Base-by-base conservation (phyloP, 1,140 invertebrate species). In the Drosophila subpulchrella region DNA sequence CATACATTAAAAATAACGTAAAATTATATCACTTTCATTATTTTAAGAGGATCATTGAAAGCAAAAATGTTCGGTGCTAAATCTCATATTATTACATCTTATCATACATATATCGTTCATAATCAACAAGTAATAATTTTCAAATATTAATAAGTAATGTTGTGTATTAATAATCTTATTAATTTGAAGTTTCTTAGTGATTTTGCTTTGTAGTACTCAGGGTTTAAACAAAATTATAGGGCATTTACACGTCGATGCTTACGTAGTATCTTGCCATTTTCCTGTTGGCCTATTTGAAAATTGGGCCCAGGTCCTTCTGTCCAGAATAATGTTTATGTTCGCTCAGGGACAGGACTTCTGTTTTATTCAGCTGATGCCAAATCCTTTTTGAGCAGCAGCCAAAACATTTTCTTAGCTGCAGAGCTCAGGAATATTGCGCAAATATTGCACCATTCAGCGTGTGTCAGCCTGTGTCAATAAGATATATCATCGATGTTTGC, bases 321-420 rank as follows among this genome's bases (percentile, higher is more conserved):
- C 24, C 32, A 48, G 13, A 12, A 27, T 47, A 34, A 60, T 85
- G 78, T 81, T 74, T 74, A 75, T 53, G 20, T 66, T 65, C 57
- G 54, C 44, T 41, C n/a, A 30, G 20, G 38, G 32, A 68, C 48
- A 50, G 67, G 63, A 58, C 66, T 71, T 41, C 53, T 71, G 67
- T 72, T 57, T 39, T 58, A 30, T 44, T 58, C 46, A 44, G 20
- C 42, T 15, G 13, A 44, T 39, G 41, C 13, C 61, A 79, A 88
- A 82, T 83, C 83, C 83, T 88, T 86, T 82, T 53, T 68, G 75
- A 72, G 70, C 55, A 55, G 38, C 83, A 72, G 78, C 59, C 55
- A 79, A 76, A 88, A 86, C 83, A 88, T 88, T 88, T 86, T 88
- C 75, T 79, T 88, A 82, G 83, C 83, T 88, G 75, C 81, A 44